Evolutionary conservation across 2,888 invertebrate genomes (phyloP), one percentile per base, ranked within the genome.

Genomic region (Tuta absoluta): DNA sequence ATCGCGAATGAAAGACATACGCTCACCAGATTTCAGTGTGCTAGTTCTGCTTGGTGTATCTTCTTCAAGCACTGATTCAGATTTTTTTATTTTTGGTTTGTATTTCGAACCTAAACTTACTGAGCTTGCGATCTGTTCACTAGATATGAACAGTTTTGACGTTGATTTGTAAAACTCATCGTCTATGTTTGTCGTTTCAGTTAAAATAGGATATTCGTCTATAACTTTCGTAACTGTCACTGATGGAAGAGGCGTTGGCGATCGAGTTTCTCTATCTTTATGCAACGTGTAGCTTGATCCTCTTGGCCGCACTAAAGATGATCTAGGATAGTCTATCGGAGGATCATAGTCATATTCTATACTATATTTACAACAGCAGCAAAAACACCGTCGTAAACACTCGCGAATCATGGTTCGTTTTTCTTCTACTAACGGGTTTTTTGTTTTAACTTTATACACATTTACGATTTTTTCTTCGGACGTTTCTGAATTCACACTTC

Each of bases 1-100:
- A 67, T 92, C 92, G 60, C 85, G 85, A 74, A 92, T 86, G 81
- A 92, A 91, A 67, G 86, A 81, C 72, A 76, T 75, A 80, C 85
- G 88, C 89, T 91, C 91, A 91, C 91, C 91, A 77, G 80, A 82
- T 81, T 78, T 87, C 28, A 84, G 69, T 4, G 84, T 84, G 74
- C 81, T 83, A 76, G 75, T 74, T 63, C 77, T 75, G 75, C 81
- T 84, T 62, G 74, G 72, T 45, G 75, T 65, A 12, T 75, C 37
- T 21, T 41, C 49, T 28, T 45, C 23, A 56, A 23, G 51, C 14
- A 23, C 51, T 12, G 56, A 1, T 28, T n/a, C 17, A 7, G 56
- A 33, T 12, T 17, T 59, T n/a, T 21, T 41, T 23, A 5, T 53
- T 37, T 17, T 61, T 8, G 21, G 21, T 53, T 53, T 53, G 14